Evolutionary conservation across 2,888 invertebrate genomes (phyloP).

Genomic region (Tachina fera): DNA sequence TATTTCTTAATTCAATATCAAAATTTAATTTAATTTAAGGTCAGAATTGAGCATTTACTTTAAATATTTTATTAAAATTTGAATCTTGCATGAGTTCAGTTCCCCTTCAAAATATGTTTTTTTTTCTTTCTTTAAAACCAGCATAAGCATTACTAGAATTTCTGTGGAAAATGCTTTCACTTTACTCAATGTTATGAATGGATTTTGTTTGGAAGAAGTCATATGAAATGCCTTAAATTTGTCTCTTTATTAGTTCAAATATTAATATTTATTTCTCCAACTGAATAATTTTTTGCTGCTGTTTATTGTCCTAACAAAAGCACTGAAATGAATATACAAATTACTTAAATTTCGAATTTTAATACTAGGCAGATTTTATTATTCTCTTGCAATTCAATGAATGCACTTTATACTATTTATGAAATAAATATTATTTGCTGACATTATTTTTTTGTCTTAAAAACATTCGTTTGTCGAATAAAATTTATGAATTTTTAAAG

Average conservation of each 20-base stretch:
- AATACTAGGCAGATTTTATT: conserved; percentile 26
- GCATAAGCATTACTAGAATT: background rate
- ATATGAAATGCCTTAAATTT: background rate
- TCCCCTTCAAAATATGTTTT: background rate
- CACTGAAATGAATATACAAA: conserved; percentile 29
- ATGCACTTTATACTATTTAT: conserved; percentile 31
- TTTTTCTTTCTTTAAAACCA: background rate
- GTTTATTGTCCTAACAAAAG: background rate
- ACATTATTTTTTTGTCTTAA: background rate
- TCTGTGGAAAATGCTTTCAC: background rate
- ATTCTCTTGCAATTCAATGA: conserved; percentile 8
- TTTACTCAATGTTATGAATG: conserved; percentile 15
- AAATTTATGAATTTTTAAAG: conserved; percentile 41
- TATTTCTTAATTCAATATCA: too few relatives aligned
- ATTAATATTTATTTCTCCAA: background rate
- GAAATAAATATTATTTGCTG: conserved; percentile 42
- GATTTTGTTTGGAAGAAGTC: background rate
- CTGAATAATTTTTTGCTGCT: conserved; percentile 5
- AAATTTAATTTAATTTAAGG: too few relatives aligned
- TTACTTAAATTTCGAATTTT: conserved; percentile 18
- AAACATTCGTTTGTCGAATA: conserved; percentile 1
- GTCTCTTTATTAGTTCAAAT: background rate
- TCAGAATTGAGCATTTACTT: too few relatives aligned
- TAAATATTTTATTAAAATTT: too few relatives aligned
- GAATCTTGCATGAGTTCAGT: background rate